Evolutionary conservation across 2,888 invertebrate genomes (phyloP), one percentile per base, ranked within the genome.

Genomic region (Lordiphosa andalusiaca): DNA sequence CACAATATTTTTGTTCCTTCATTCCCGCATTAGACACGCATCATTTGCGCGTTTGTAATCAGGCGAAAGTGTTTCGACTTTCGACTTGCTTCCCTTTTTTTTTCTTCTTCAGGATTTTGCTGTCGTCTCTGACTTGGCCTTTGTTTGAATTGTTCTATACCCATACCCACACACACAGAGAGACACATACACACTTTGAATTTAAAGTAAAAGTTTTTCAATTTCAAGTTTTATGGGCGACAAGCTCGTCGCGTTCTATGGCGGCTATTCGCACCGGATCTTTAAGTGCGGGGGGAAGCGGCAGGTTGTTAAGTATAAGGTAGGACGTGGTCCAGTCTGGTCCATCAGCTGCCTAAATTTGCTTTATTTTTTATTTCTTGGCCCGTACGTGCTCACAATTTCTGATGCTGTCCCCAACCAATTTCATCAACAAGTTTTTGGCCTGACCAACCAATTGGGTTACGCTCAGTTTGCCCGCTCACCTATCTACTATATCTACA

Each of bases 21-120:
- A 61, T 53, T 52, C 65, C 66, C 71, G 77, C 81, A 83, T 83
- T 85, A 83, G 84, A 64, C 78, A 85, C 85, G 83, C 83, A 78
- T 83, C 83, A 83, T 83, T 83, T 83, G 75, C 71, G 82, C 76
- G 75, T 75, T 85, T 81, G 81, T 85, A 83, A 83, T 85, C 85
- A 85, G 64, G 77, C 84, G 73, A 73, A 86, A 85, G 83, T 85
- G 84, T 69, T 83, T 69, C 72, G 77, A 69, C 70, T 85, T 67
- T 56, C 55, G 44, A 38, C 54, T 64, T 42, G 40, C 44, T 64
- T 55, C 46, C 52, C 35, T 48, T 49, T 47, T 49, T 47, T 48
- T 44, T 12, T 38, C 19, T 19, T 36, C 35, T 44, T 38, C n/a
- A 36, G 6, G 44, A n/a, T 23, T 53, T 55, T 30, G 30, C 30